These are phyloP conservation scores for Philaethria dido DNA, from an alignment of 2,888 invertebrate species.

Conservation along the genomic window DNA sequence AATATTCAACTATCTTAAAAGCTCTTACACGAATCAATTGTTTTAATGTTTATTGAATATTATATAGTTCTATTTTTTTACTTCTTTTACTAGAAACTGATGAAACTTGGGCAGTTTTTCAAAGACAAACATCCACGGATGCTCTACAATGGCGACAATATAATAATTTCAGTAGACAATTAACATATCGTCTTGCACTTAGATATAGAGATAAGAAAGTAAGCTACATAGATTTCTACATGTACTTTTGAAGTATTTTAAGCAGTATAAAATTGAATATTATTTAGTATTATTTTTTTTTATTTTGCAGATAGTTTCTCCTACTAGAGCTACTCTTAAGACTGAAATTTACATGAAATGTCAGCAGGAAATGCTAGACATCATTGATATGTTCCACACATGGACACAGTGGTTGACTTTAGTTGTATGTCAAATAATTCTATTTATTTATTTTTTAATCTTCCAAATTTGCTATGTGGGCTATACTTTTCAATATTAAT, in stretches of 20 bases:
- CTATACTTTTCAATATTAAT: no score
- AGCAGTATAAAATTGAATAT: not conserved
- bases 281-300: conserved; percentile 6
- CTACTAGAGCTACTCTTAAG: conserved; percentile 59
- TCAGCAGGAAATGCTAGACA: conserved; percentile 66
- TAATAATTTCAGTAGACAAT: conserved; percentile 66
- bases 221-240: conserved; percentile 26
- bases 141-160: conserved; percentile 75
- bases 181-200: conserved; percentile 61
- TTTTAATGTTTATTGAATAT: not conserved
- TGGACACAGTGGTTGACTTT: conserved; percentile 73
- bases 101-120: conserved; percentile 60
- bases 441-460: conserved; percentile 3
- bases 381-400: conserved; percentile 68
- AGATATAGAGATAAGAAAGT: conserved; percentile 68
- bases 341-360: conserved; percentile 61
- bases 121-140: conserved; percentile 62
- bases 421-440: conserved; percentile 56
- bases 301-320: conserved; percentile 66
- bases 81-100: conserved; percentile 48
- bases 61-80: not conserved
- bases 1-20: no score
- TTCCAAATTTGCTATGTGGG: not conserved
- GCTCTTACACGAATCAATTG: no score
- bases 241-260: not conserved